Evolutionary conservation across 2,113 vertebrate species (phyloP), one percentile per base, ranked within the genome.

Genomic region (Todiramphus chloris): DNA sequence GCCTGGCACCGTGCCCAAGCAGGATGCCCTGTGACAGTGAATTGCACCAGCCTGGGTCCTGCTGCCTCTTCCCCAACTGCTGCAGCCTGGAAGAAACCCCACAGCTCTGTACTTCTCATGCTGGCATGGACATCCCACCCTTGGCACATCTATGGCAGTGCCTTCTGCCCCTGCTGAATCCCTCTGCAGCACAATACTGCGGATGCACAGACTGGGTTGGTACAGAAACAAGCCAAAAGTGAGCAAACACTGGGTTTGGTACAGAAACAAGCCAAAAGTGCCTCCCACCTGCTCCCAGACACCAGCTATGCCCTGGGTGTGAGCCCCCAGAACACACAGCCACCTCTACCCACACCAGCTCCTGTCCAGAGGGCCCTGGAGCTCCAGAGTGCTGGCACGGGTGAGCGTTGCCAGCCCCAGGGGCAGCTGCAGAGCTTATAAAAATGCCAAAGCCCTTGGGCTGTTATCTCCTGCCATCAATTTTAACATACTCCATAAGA

Each of bases 131-230:
- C 44, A n/a, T 13, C 9, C 19, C 39, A n/a, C 53, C 5, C 7
- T 8, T 7, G 16, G 1, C 2, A 2, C 0, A 8, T 10, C 30
- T 56, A 10, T 10, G 23, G 25, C 8, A 14, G 28, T 18, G 33
- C 51, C 66, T 43, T 31, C 10, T 35, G 44, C 14, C 21, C 69
- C 75, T 35, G 58, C 68, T 9, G n/a, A 63, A 35, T 25, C 39
- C 4, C 60, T 19, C 17, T 13, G 20, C 44, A 16, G 37, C 11
- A 9, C 12, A 63, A 43, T 5, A 11, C 13, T 53, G 60, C 8
- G 2, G 3, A 6, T 23, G 27, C 27, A 55, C 15, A 13, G 37
- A 48, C 3, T 15, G 15, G 2, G 58, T 39, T 1, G 1, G 58
- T 17, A 59, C 16, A 68, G 53, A 41, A 77, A 41, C 14, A 14